Conservation (phyloP, 2,113 vertebrate species). For the Circaetus gallicus region DNA sequence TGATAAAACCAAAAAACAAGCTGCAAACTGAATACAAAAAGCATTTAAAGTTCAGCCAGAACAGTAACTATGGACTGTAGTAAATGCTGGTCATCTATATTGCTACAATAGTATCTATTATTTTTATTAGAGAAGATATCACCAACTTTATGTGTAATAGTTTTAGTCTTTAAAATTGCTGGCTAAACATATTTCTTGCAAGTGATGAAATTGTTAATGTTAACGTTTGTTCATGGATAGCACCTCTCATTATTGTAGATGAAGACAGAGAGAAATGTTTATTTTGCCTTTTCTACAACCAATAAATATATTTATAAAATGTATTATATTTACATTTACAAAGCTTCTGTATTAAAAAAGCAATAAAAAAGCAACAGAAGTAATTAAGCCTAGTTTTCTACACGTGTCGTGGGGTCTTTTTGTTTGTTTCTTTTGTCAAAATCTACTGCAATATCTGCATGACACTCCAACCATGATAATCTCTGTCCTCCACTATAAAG, state of each 20-base stretch:
- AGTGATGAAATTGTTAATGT: slow-evolving; percentile 10
- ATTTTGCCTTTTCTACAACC: not conserved
- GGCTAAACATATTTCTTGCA: not conserved
- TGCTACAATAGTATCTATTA: not conserved
- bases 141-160: not conserved
- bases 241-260: not conserved
- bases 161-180: slow-evolving; percentile 24
- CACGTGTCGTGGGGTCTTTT: not conserved
- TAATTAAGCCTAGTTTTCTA: not conserved
- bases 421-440: not conserved
- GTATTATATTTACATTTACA: not conserved
- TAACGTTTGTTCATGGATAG: not conserved
- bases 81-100: not conserved
- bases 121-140: not conserved
- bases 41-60: not conserved
- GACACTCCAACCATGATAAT: not conserved
- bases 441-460: not conserved
- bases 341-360: not conserved
- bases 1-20: not conserved
- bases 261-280: not conserved
- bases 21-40: not conserved
- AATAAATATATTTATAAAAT: not conserved
- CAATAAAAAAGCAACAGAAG: not conserved
- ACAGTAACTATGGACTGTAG: not conserved
- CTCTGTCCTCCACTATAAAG: not conserved